Base-by-base conservation (phyloP, 2,888 invertebrate species). In the Augochlorella aurata region DNA sequence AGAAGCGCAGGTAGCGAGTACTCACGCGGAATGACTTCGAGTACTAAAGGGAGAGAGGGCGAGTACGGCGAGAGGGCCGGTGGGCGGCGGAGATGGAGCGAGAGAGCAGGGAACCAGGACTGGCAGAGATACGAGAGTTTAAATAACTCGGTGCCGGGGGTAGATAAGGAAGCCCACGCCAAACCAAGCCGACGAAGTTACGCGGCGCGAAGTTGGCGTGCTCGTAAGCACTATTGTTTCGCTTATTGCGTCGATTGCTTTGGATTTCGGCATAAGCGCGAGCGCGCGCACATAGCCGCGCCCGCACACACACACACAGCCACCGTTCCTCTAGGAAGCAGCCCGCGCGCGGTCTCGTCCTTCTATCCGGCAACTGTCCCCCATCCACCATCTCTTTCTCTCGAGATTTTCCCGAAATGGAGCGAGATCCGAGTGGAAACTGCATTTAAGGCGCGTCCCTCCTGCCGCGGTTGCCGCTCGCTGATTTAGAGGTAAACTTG, bases 161-260 rank as follows among this genome's bases (percentile, higher is more conserved):
- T 54, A 88, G 89, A 90, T 89, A 89, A 90, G 89, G 89, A 86
- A 89, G 79, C 82, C 82, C 85, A 76, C 78, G 78, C 68, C 81
- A 77, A 83, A 82, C 78, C 81, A 82, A 78, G 74, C 78, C 83
- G 82, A 73, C 80, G 79, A 85, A 89, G 87, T 89, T 89, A 82
- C 81, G 49, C 81, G 73, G 80, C 67, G 79, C 83, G 76, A 88
- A 90, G 88, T 89, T 90, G 82, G 85, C 88, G 83, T 87, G 81
- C 82, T 87, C 77, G 85, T 82, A 86, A 88, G 87, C 86, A 89
- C 91, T 88, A 89, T 90, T 90, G 89, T 91, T 89, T 88, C 85
- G 86, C 87, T 89, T 89, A 90, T 89, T 89, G 89, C 89, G 80
- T 85, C 86, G 86, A 89, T 89, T 85, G 87, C 88, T 89, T 87